These are phyloP conservation scores for Trichoplusia ni DNA, from an alignment of 1,140 invertebrate genomes.

Conservation along the genomic window DNA sequence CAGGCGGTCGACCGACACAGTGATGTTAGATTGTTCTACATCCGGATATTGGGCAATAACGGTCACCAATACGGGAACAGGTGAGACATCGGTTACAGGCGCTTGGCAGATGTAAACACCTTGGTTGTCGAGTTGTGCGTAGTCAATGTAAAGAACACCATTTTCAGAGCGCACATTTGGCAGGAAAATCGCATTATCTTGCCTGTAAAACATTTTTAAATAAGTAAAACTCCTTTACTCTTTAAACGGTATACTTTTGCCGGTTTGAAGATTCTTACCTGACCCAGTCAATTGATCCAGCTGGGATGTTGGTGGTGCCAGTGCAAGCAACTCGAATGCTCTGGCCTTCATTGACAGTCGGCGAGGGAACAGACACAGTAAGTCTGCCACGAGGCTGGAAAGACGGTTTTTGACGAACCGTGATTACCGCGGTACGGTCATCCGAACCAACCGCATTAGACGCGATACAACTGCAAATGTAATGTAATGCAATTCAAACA, in stretches of 20 bases:
- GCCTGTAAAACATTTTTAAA: slow-evolving; percentile 61
- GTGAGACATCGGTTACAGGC: slow-evolving; percentile 37
- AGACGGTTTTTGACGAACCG: slow-evolving; percentile 52
- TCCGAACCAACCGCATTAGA: slow-evolving; percentile 59
- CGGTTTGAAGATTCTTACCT: slow-evolving; percentile 50
- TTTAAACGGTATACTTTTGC: background rate
- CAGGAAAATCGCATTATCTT: slow-evolving; percentile 82
- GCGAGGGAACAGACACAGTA: slow-evolving; percentile 48
- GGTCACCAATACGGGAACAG: slow-evolving; percentile 47
- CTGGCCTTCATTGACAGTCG: slow-evolving; percentile 63
- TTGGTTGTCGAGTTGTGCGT: slow-evolving; percentile 85
- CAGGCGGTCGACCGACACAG: slow-evolving; percentile 85
- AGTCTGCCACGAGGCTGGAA: slow-evolving; percentile 45
- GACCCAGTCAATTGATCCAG: slow-evolving; percentile 71
- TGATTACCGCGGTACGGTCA: slow-evolving; percentile 55
- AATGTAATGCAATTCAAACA: no score
- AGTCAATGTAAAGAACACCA: slow-evolving; percentile 88
- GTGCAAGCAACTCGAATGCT: slow-evolving; percentile 63
- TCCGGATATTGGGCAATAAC: slow-evolving; percentile 47
- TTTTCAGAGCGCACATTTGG: slow-evolving; percentile 82
- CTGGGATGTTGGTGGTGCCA: slow-evolving; percentile 55
- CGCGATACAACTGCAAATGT: slow-evolving; percentile 56
- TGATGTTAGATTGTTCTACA: slow-evolving; percentile 79
- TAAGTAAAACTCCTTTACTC: background rate
- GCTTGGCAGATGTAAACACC: slow-evolving; percentile 92